A percentile compares a stretch with the other conserved stretches of the same genome.
Conservation (phyloP, 2,888 invertebrate species). For the Brachyopa scutellaris region DNA sequence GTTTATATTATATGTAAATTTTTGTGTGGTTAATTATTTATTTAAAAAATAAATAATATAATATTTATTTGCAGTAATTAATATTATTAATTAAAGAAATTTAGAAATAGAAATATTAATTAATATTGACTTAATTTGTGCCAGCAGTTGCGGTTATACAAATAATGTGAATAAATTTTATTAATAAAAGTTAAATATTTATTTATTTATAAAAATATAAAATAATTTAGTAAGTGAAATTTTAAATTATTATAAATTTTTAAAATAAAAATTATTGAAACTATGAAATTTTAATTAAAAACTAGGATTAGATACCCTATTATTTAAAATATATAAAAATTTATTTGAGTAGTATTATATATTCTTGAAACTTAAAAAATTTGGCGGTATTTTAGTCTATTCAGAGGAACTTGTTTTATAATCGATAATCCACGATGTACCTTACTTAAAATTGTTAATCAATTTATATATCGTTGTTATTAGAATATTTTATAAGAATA, state of each 20-base stretch:
- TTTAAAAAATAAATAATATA: constrained; percentile 81
- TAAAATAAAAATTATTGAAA: constrained; percentile 79
- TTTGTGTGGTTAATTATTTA: constrained; percentile 81
- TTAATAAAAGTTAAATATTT: constrained; percentile 80
- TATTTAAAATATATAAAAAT: constrained; percentile 82
- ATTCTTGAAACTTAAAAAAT: constrained; percentile 87
- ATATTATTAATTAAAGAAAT: constrained; percentile 84
- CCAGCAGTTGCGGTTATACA: constrained; percentile 88
- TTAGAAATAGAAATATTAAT: constrained; percentile 84
- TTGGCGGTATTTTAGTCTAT: constrained; percentile 88
- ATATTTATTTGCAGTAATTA: constrained; percentile 82
- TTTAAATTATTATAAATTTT: constrained; percentile 82
- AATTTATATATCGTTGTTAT: constrained; percentile 88
- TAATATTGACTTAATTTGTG: constrained; percentile 86
- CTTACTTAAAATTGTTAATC: constrained; percentile 82
- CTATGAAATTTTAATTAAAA: constrained; percentile 81
- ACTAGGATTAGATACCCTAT: constrained; percentile 89
- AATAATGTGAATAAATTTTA: constrained; percentile 84
- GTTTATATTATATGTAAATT: constrained; percentile 84
- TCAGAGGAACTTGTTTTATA: constrained; percentile 87
- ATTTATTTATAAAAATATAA: constrained; percentile 77
- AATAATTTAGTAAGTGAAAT: constrained; percentile 84
- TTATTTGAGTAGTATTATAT: constrained; percentile 84
- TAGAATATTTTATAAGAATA: constrained; percentile 82
- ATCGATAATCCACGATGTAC: constrained; percentile 85